These are phyloP conservation scores for Heteromyza rotundicornis DNA, from an alignment of 2,888 invertebrate species.

Conservation along the genomic window DNA sequence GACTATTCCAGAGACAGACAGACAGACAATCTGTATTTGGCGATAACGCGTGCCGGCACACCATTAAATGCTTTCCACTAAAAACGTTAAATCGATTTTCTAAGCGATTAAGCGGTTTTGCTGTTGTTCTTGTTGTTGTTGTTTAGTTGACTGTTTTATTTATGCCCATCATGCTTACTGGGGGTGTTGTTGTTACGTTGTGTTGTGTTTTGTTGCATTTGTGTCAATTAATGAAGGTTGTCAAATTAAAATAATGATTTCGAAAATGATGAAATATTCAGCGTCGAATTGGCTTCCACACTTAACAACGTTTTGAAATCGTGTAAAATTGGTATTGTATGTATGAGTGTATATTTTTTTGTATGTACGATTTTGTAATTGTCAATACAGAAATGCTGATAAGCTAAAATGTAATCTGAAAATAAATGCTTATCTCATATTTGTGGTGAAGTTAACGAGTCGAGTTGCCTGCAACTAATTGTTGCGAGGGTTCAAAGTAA, in stretches of 20 bases:
- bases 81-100: neutral
- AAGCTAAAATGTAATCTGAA: neutral
- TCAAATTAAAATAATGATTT: neutral
- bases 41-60: conserved; percentile 9
- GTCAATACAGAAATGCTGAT: neutral
- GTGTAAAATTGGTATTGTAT: too few relatives aligned
- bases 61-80: neutral
- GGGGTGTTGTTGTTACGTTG: too few relatives aligned
- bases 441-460: too few relatives aligned
- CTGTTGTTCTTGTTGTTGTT: neutral
- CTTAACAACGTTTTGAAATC: neutral
- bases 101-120: neutral
- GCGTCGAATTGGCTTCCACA: too few relatives aligned
- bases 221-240: too few relatives aligned
- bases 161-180: too few relatives aligned
- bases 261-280: too few relatives aligned
- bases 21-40: neutral
- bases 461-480: too few relatives aligned
- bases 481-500: too few relatives aligned
- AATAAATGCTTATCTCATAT: conserved; percentile 5
- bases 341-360: neutral
- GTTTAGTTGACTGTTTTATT: neutral
- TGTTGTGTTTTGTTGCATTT: too few relatives aligned
- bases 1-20: neutral
- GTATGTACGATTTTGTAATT: neutral